Base-by-base conservation (phyloP, 2,888 invertebrate genomes). In the Allacma fusca region DNA sequence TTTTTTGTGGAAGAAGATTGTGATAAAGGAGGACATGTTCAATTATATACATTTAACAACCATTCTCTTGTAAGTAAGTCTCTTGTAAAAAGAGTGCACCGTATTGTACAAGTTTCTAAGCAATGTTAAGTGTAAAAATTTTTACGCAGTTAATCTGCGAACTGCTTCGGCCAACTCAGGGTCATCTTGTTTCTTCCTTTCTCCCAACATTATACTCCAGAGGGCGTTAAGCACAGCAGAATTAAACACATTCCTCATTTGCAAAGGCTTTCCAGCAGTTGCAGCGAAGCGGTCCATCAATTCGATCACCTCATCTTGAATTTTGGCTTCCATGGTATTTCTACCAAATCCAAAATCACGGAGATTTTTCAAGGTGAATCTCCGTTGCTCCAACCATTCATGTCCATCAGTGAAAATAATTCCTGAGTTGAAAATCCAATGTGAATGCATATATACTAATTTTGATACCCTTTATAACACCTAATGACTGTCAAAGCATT, bases 291-390 rank as follows among this genome's bases (percentile, higher is more conserved):
- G 23, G 16, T 70, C 73, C 0, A 74, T 28, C 5, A 76, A 29
- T 9, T 80, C 70, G 1, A 73, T 1, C n/a, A 79, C 69, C 74
- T 81, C 81, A 0, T 65, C 78, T 28, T 75, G 73, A n/a, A 81
- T 75, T 26, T 79, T 57, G 13, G 74, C 57, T 65, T 82, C 81
- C 29, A 80, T 65, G 5, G 28, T 12, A 24, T 77, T 76, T 26
- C 69, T 80, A 16, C 75, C 77, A 19, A 72, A 77, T 5, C 81
- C 81, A 16, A 80, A 68, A 29, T 80, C 80, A 34, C 65, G 13
- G 29, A 65, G 65, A 24, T 65, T 65, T n/a, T 26, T 13, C 5
- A 65, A n/a, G 28, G 28, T 23, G 29, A 65, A 65, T 5, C 65
- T 12, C 4, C 65, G 65, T 24, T 65, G 65, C 13, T 65, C 65